These are phyloP conservation scores for Gryllus longicercus DNA, from an alignment of 2,888 invertebrate genomes.

Conservation along the genomic window DNA sequence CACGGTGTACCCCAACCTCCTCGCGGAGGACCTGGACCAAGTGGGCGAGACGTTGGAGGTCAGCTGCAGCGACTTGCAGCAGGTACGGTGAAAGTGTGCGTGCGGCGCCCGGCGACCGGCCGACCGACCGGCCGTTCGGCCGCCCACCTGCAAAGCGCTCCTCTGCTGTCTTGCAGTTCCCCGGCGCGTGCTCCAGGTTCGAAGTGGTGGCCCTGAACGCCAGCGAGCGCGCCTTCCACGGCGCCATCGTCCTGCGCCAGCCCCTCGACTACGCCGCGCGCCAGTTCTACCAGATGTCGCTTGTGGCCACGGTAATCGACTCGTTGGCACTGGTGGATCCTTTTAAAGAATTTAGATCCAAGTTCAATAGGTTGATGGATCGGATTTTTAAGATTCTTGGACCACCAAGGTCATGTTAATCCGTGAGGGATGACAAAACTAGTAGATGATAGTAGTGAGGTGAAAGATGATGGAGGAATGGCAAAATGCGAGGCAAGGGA, in stretches of 20 bases:
- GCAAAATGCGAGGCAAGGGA: no score
- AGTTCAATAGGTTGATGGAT: no score
- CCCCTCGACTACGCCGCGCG: constrained; percentile 73
- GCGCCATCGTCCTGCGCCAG: constrained; percentile 66
- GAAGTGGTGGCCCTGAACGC: constrained; percentile 60
- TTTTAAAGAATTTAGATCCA: no score
- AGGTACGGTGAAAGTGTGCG: constrained; percentile 42
- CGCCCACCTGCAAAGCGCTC: constrained; percentile 29
- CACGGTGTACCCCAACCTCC: constrained; percentile 68
- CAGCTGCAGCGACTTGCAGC: constrained; percentile 56
- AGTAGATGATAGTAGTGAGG: no score
- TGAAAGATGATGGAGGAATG: no score
- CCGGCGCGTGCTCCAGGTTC: constrained; percentile 61
- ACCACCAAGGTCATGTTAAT: no score
- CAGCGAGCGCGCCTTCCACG: constrained; percentile 61
- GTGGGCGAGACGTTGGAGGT: constrained; percentile 79
- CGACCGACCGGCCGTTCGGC: no score
- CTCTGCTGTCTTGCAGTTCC: constrained; percentile 31
- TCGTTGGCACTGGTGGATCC: no score
- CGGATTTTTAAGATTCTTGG: no score
- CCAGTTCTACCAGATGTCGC: constrained; percentile 71
- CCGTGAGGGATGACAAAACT: no score
- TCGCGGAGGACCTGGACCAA: constrained; percentile 74
- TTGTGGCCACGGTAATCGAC: constrained; percentile 66
- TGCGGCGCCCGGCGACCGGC: no score